A percentile compares a stretch with the other conserved stretches of the same genome.
These are phyloP conservation scores for Solenopsis invicta DNA, from an alignment of 1,140 invertebrate species.

Conservation along the genomic window DNA sequence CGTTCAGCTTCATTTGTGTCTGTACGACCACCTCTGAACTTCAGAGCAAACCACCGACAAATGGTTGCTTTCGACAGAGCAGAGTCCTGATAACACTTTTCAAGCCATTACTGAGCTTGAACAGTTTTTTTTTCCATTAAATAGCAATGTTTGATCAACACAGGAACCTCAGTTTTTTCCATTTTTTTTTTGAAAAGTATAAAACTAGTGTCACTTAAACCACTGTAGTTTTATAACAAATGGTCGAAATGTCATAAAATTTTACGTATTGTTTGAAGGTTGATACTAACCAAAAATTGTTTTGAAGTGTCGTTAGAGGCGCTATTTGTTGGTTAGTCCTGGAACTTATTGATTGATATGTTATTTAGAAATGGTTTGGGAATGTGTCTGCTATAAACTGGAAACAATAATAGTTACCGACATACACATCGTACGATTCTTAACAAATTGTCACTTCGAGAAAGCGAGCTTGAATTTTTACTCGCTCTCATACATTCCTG, in stretches of 20 bases:
- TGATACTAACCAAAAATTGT: neutral
- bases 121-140: neutral
- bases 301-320: no score
- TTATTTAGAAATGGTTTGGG: constrained; percentile 30
- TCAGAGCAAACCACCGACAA: constrained; percentile 57
- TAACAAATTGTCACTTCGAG: constrained; percentile 33
- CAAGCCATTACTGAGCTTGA: constrained; percentile 50
- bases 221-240: neutral
- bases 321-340: no score
- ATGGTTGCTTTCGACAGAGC: neutral
- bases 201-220: no score
- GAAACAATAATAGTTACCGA: constrained; percentile 29
- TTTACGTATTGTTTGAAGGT: neutral
- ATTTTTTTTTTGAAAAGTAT: constrained; percentile 10
- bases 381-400: neutral
- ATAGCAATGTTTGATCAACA: constrained; percentile 49
- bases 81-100: constrained; percentile 76
- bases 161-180: constrained; percentile 16
- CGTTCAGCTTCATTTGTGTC: constrained; percentile 73
- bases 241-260: neutral
- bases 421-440: neutral
- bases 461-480: constrained; percentile 52
- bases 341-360: no score
- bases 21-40: constrained; percentile 79
- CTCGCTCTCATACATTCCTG: constrained; percentile 80